phyloP scores from a whole-genome alignment of 1,140 invertebrate genomes.

The Caenorhabditis elegans region WBcel235 BX284603.4:7192501-7193000 shows the following conservation, averaged over 20 bases:
- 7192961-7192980: not conserved
- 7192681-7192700: no score
- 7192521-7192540: no score
- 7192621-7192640: slow-evolving; percentile 42
- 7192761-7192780: no score
- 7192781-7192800: not conserved
- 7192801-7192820: slow-evolving; percentile 3
- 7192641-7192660: slow-evolving; percentile 46
- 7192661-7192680: not conserved
- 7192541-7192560: slow-evolving; percentile 40
- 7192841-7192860: slow-evolving; percentile 17
- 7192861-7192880: slow-evolving; percentile 19
- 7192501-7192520: no score
- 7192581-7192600: not conserved
- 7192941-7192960: slow-evolving; percentile 23
- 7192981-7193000: not conserved
- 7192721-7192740: no score
- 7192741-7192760: no score
- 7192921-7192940: slow-evolving; percentile 52
- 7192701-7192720: no score
- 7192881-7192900: slow-evolving; percentile 43
- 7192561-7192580: not conserved
- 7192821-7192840: not conserved
- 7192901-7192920: slow-evolving; percentile 45
- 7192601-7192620: slow-evolving; percentile 39